Evolutionary conservation across 2,888 invertebrate genomes (phyloP), one percentile per base, ranked within the genome.

Genomic region (Ophioninae sp.): DNA sequence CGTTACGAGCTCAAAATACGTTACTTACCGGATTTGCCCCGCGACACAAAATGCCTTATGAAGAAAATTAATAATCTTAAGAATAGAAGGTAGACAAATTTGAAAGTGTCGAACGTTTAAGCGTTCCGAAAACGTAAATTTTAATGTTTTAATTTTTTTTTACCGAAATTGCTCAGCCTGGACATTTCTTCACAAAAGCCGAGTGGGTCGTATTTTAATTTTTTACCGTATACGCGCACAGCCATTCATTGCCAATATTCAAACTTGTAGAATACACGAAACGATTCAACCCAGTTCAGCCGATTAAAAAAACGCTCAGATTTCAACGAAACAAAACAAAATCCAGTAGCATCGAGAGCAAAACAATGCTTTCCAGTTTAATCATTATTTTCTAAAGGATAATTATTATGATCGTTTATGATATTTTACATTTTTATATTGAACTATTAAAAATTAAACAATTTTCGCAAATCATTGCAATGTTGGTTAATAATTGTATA

Each of bases 11-110:
- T 73, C 57, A 50, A 74, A 78, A 44, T n/a, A 41, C 74, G 74
- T 75, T 76, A 61, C 84, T 70, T 41, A 75, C 67, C 62, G 64
- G 70, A 76, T 30, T 84, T 75, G 72, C 61, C 74, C 75, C 56
- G 79, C 62, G 39, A 56, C 59, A 57, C 72, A 75, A 67, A 30
- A 81, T 84, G 84, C 84, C 84, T 84, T 81, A 44, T 65, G 69
- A 57, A 59, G n/a, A 41, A 7, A n/a, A 73, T 64, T 50, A 64
- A 50, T 80, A 69, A 79, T 68, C 6, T 62, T 74, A 8, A 69
- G 67, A 76, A 68, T 6, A 50, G 59, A 37, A 70, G 56, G n/a
- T 37, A 70, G 62, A 57, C 20, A 23, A 65, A 69, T 67, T 77
- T 62, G 74, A 68, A 17, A 37, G 37, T 50, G 37, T 78, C 17